A percentile compares a stretch with the other conserved stretches of the same genome.
phyloP scores from a whole-genome alignment of 2,113 vertebrate genomes.

The Microcebus griseorufus region DNA sequence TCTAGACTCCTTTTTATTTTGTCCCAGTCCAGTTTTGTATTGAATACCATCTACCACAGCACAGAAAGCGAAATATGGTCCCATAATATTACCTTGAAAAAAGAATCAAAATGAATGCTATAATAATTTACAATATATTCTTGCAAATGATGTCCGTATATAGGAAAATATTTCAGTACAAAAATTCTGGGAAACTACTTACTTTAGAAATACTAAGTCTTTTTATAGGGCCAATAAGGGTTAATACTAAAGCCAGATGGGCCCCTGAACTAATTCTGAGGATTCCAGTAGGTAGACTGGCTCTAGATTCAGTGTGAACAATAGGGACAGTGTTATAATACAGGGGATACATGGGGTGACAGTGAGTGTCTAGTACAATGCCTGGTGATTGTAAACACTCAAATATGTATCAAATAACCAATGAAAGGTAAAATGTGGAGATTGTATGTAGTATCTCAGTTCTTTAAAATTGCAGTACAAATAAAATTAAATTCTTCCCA shows the following conservation, averaged over 20 bases:
- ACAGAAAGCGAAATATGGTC: conserved; percentile 94
- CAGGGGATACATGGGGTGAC: neutral
- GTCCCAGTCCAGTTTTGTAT: conserved; percentile 93
- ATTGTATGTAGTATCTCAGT: neutral
- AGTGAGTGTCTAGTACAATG: neutral
- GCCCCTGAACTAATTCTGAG: neutral
- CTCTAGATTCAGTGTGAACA: neutral
- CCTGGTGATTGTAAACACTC: neutral
- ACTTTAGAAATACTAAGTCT: neutral
- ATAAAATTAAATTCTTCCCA: neutral
- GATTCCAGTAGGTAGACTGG: neutral
- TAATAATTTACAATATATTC: neutral
- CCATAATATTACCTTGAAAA: conserved; percentile 85
- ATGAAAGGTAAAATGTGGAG: neutral
- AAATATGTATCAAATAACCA: neutral
- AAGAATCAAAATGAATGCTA: conserved; percentile 57
- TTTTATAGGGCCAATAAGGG: neutral
- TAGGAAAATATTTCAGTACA: neutral
- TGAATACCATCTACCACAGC: conserved; percentile 92
- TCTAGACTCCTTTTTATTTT: conserved; percentile 93
- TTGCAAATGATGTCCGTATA: neutral
- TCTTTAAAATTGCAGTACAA: neutral
- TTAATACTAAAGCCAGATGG: neutral
- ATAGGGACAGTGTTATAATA: neutral
- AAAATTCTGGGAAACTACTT: conserved; percentile 33